These are phyloP conservation scores for Ladona fulva DNA, from an alignment of 1,140 invertebrate genomes.

Conservation along the genomic window DNA sequence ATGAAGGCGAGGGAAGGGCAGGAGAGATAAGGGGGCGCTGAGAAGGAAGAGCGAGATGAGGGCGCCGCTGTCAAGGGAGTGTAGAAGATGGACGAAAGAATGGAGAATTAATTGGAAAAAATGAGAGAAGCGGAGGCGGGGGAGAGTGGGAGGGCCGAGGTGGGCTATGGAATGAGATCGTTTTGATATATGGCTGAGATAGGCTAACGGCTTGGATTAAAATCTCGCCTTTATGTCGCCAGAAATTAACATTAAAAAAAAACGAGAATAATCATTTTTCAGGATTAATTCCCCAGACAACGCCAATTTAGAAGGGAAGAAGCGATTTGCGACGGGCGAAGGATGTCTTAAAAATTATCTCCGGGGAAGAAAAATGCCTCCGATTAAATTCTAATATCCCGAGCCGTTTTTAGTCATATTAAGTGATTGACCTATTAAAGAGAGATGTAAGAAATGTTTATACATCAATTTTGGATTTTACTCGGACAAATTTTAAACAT, in stretches of 20 bases:
- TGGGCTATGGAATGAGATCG: not conserved
- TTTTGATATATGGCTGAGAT: not conserved
- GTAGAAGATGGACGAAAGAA: not conserved
- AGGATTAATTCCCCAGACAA: not conserved
- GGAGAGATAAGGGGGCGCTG: no score
- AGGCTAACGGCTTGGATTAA: constrained; percentile 1
- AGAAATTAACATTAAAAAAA: constrained; percentile 7
- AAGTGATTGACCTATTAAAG: no score
- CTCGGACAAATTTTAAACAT: no score
- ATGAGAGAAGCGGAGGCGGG: not conserved
- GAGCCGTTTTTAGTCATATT: no score
- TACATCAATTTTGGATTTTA: no score
- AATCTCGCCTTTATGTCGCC: not conserved
- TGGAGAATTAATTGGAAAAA: not conserved
- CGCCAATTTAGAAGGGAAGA: no score
- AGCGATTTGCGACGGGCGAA: no score
- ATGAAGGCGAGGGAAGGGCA: not conserved
- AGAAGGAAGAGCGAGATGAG: not conserved
- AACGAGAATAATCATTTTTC: not conserved
- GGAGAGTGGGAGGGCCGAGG: not conserved
- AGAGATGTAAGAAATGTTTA: no score
- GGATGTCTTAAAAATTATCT: no score
- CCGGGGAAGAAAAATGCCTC: no score
- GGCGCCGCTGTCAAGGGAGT: not conserved
- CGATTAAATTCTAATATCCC: no score